Conservation (phyloP, 2,888 invertebrate species). For the Agonopterix arenella region DNA sequence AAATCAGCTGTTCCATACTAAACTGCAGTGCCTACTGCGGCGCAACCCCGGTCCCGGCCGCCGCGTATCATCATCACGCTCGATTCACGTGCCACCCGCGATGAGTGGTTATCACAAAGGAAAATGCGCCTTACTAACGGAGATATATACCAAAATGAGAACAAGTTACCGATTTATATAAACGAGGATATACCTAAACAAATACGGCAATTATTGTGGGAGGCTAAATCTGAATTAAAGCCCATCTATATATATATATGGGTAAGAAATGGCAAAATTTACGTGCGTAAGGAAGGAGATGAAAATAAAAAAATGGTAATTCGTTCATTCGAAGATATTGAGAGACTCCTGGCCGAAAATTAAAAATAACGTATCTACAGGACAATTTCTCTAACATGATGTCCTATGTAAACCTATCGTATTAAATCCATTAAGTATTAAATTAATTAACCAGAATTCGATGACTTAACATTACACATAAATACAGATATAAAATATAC, state of each 20-base stretch:
- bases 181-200: background rate
- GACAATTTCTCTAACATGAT: background rate
- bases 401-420: background rate
- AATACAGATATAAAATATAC: background rate
- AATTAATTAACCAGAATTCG: background rate
- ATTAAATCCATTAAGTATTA: no score
- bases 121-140: no score
- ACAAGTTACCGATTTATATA: background rate
- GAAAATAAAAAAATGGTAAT: background rate
- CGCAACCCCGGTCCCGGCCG: no score
- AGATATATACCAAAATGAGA: no score
- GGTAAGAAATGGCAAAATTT: background rate
- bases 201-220: background rate
- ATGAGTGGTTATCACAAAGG: no score
- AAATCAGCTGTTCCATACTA: no score
- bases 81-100: no score
- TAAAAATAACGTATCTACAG: background rate
- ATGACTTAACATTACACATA: background rate
- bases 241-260: background rate
- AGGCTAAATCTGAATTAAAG: background rate
- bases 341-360: background rate
- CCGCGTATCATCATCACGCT: no score
- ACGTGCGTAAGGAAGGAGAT: background rate
- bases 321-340: background rate
- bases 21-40: no score